phyloP scores from a whole-genome alignment of 2,888 invertebrate species.

The Ceraclea dissimilis region DNA sequence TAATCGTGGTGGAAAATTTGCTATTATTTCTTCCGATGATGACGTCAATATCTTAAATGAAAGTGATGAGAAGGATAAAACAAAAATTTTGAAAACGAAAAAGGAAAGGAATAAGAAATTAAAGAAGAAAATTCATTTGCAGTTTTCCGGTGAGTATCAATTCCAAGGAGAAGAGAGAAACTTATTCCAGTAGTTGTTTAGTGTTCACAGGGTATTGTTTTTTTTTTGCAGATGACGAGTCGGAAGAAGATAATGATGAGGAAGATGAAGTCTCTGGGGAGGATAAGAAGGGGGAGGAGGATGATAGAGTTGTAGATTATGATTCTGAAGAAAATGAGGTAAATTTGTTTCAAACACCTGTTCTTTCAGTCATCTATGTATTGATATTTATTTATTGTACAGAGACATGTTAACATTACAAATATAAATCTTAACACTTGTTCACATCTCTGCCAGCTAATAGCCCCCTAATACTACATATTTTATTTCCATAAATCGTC shows the following conservation, averaged over 20 bases:
- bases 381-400: no score
- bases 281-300: constrained; percentile 35
- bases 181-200: no score
- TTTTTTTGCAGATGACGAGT: constrained; percentile 31
- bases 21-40: constrained; percentile 17
- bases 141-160: constrained; percentile 38
- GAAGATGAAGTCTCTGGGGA: constrained; percentile 34
- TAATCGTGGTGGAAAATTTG: constrained; percentile 11
- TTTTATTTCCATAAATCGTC: no score
- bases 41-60: constrained; percentile 7
- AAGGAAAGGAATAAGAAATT: constrained; percentile 25
- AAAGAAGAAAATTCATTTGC: constrained; percentile 40
- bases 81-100: constrained; percentile 24
- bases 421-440: no score
- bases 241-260: constrained; percentile 36
- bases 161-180: no score
- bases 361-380: not conserved
- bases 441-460: no score
- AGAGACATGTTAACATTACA: no score
- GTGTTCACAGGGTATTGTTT: no score
- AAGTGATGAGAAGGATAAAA: constrained; percentile 24
- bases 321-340: constrained; percentile 83
- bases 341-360: constrained; percentile 24
- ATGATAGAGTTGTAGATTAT: constrained; percentile 55
- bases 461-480: no score